Conservation (phyloP, 2,888 invertebrate species). For the Masnerella sp. region DNA sequence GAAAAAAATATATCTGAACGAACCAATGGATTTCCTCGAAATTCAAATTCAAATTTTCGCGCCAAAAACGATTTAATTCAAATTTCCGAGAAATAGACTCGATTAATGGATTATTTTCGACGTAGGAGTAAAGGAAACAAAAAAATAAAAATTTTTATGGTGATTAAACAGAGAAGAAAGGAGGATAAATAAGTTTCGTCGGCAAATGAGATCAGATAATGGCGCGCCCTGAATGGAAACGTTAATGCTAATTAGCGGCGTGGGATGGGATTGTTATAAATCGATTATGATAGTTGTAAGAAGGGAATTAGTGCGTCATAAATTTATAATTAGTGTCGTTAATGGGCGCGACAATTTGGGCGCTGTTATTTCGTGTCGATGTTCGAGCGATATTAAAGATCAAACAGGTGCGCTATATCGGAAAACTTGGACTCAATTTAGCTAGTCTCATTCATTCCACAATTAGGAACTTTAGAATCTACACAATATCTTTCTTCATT, state of each 20-base stretch:
- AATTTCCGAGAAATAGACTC: too few relatives aligned
- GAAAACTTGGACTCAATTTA: conserved; percentile 31
- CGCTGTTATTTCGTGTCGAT: conserved; percentile 15
- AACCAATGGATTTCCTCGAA: too few relatives aligned
- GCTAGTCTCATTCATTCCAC: conserved; percentile 19
- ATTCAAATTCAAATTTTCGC: too few relatives aligned
- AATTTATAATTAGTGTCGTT: conserved; percentile 37
- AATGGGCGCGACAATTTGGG: conserved; percentile 29
- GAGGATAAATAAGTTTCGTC: conserved; percentile 3
- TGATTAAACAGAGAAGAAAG: too few relatives aligned
- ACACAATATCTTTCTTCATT: too few relatives aligned
- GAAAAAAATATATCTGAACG: too few relatives aligned
- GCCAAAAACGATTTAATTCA: too few relatives aligned
- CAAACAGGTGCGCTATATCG: conserved; percentile 40
- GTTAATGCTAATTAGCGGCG: conserved; percentile 19
- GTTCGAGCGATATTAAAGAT: conserved; percentile 30
- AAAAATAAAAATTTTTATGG: too few relatives aligned
- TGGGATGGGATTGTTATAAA: conserved; percentile 40
- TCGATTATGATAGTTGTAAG: conserved; percentile 25
- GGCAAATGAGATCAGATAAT: conserved; percentile 4
- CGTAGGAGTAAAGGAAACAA: too few relatives aligned
- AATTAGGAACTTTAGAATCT: conserved; percentile 8
- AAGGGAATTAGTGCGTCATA: conserved; percentile 32
- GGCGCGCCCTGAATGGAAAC: conserved; percentile 11
- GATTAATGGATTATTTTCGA: too few relatives aligned